Conservation (phyloP, 2,888 invertebrate species). For the Deladenus siricidicola region DNA sequence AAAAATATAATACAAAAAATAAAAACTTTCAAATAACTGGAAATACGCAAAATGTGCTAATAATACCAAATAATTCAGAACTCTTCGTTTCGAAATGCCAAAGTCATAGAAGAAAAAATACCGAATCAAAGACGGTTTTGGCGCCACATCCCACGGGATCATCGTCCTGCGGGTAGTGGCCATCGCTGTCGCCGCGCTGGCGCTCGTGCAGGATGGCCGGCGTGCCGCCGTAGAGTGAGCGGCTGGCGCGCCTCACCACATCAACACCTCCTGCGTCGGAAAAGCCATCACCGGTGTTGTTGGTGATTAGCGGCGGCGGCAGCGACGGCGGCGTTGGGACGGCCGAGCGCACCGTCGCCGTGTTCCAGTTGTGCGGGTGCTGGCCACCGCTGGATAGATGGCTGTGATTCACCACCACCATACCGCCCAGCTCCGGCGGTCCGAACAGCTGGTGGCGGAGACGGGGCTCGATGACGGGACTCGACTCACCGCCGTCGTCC, state of each 20-base stretch:
- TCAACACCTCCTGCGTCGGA: background rate
- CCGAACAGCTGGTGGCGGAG: background rate
- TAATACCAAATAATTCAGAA: too few relatives aligned
- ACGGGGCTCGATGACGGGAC: background rate
- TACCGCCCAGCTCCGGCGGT: background rate
- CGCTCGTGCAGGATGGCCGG: background rate
- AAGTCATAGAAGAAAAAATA: too few relatives aligned
- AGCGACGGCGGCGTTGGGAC: background rate
- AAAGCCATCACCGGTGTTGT: background rate
- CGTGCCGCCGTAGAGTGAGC: background rate
- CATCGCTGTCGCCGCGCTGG: background rate
- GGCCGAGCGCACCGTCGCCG: background rate
- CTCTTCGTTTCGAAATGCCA: too few relatives aligned
- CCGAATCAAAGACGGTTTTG: too few relatives aligned
- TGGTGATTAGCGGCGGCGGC: background rate
- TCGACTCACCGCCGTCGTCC: background rate
- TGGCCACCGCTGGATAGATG: too few relatives aligned
- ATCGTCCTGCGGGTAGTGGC: background rate
- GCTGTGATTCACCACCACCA: background rate
- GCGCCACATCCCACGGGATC: too few relatives aligned
- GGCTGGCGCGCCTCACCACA: background rate
- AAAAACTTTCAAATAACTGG: too few relatives aligned
- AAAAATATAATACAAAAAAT: too few relatives aligned
- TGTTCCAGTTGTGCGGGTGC: background rate
- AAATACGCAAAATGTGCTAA: too few relatives aligned